Base-by-base conservation (phyloP, 2,888 invertebrate species). In the Podotricha telesiphe region DNA sequence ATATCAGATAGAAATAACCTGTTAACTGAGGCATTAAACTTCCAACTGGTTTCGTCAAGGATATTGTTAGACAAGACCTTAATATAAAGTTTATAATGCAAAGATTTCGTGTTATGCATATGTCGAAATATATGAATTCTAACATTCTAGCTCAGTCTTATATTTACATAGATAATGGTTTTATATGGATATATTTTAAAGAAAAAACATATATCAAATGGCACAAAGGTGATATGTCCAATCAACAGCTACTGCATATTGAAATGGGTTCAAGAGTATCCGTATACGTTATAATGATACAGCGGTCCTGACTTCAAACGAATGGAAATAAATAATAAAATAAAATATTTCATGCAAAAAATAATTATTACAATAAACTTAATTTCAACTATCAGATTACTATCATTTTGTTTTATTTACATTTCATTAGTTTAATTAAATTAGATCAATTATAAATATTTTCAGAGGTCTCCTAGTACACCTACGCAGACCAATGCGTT, bases 21-120 rank as follows among this genome's bases (percentile, higher is more conserved):
- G 71, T 66, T 68, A 66, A 69, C 68, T 59, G 53, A 65, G 42
- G 28, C 58, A 63, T 62, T 65, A 67, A 58, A 67, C 47, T 48
- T 17, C 15, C 40, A 68, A 71, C 71, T 63, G 68, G 71, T 71
- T 70, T 58, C 37, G 4, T 66, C 71, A 68, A 71, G 68, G 68
- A 56, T 58, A 51, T 17, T 42, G 37, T 63, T 64, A 59, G 66
- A 67, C 56, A 40, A 51, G 55, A 64, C 53, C 34, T 62, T 51
- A 28, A 19, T 40, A 48, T 62, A 42, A 65, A 61, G 55, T 66
- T 69, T 69, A 51, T 28, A 61, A 56, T 53, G 51, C 42, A 42
- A 51, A 45, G 17, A 15, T 61, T 51, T 67, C 28, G 28, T 17
- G 45, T 55, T 55, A 55, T 53, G 34, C 34, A 53, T 55, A 22